These are phyloP conservation scores for Pholis gunnellus DNA, from an alignment of 2,113 vertebrate genomes.

Conservation along the genomic window DNA sequence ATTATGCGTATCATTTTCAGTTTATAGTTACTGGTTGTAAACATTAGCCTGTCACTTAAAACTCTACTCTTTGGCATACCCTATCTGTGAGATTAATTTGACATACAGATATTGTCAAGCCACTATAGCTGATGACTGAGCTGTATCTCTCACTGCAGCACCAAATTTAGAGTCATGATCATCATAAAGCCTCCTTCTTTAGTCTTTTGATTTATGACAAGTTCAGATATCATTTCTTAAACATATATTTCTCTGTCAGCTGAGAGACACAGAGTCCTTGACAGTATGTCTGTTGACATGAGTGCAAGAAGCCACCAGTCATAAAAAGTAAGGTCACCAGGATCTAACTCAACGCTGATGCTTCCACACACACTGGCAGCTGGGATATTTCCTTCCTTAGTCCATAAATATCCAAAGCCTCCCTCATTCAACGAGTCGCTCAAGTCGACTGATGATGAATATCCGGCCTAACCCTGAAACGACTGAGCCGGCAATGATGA, in stretches of 20 bases:
- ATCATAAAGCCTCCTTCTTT: conserved; percentile 4
- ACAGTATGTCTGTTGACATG: conserved; percentile 27
- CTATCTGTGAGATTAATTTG: not conserved
- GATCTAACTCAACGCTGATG: conserved; percentile 45
- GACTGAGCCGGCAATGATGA: conserved; percentile 79
- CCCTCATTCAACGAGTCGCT: conserved; percentile 64
- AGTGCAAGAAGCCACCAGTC: conserved; percentile 25
- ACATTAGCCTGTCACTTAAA: not conserved
- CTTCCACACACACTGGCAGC: conserved; percentile 44
- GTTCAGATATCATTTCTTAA: conserved; percentile 36
- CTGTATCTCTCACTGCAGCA: not conserved
- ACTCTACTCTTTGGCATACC: not conserved
- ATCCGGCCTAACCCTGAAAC: conserved; percentile 77
- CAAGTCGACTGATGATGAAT: conserved; percentile 77
- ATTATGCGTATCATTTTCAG: not conserved
- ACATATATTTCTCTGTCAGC: conserved; percentile 36
- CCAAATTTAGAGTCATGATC: not conserved
- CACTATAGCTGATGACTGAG: not conserved
- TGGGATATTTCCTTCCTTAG: conserved; percentile 64
- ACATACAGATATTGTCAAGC: not conserved
- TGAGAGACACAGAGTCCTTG: conserved; percentile 26
- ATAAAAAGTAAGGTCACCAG: conserved; percentile 60
- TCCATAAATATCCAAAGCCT: conserved; percentile 75
- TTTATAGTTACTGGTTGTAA: not conserved
- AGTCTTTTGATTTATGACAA: conserved; percentile 2